phyloP scores from a whole-genome alignment of 2,113 vertebrate species.

The Callithrix jacchus region DNA sequence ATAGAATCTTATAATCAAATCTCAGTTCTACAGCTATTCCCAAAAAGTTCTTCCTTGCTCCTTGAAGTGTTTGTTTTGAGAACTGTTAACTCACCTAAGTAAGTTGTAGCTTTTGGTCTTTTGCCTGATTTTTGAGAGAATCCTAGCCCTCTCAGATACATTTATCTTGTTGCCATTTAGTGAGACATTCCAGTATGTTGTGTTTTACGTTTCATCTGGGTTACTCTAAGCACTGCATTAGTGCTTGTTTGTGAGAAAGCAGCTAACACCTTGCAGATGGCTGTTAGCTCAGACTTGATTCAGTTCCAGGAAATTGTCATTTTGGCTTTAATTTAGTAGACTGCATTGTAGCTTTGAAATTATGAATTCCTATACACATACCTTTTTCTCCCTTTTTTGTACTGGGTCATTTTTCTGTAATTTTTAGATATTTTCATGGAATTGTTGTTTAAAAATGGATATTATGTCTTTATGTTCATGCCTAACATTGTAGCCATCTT shows the following conservation, averaged over 20 bases:
- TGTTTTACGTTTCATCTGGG: not conserved
- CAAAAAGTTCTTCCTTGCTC: not conserved
- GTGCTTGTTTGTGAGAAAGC: not conserved
- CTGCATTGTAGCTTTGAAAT: not conserved
- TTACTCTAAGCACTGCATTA: not conserved
- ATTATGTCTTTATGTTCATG: not conserved
- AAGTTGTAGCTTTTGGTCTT: not conserved
- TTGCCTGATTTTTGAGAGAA: not conserved
- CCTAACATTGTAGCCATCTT: not conserved
- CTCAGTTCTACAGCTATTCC: not conserved
- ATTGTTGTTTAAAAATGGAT: not conserved
- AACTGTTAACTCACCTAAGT: not conserved
- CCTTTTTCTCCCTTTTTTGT: not conserved
- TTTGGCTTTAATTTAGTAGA: slow-evolving; percentile 1
- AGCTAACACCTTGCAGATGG: not conserved
- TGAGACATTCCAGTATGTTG: not conserved
- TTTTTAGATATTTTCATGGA: not conserved
- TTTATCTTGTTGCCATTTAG: not conserved
- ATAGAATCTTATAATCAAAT: slow-evolving; percentile 32
- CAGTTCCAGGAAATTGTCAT: not conserved
- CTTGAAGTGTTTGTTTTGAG: not conserved
- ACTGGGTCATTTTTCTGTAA: not conserved
- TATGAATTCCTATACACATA: not conserved
- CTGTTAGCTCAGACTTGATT: not conserved
- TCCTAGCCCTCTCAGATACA: not conserved